phyloP scores from a whole-genome alignment of 2,797 vertebrate species.

The Acanthurus leucopareius region DNA sequence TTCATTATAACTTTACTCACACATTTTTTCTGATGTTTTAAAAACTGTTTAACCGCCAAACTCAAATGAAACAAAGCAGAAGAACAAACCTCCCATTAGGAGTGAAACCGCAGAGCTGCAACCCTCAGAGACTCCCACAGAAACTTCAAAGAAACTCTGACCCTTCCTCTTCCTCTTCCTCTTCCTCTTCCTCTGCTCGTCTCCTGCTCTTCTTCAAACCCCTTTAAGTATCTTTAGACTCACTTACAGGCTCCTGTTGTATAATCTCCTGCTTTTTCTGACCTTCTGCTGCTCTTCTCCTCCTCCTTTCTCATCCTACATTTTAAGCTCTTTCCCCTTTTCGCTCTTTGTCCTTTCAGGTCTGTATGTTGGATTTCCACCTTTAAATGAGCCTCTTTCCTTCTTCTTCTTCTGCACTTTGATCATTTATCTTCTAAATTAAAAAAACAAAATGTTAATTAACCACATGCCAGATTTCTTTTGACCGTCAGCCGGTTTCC shows the following conservation, averaged over 20 bases:
- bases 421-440: background rate
- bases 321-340: background rate
- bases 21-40: constrained; percentile 4
- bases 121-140: constrained; percentile 18
- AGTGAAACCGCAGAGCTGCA: constrained; percentile 10
- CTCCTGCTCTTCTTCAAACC: background rate
- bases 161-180: constrained; percentile 26
- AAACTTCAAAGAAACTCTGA: constrained; percentile 41
- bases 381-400: background rate
- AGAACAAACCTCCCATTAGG: constrained; percentile 30
- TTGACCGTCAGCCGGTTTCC: background rate
- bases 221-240: background rate
- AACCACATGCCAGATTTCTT: background rate
- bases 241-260: background rate
- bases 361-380: background rate
- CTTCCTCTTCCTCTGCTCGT: no score
- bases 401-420: background rate
- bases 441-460: background rate
- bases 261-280: background rate
- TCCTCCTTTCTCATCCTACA: background rate
- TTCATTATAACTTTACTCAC: background rate
- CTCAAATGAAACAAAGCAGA: constrained; percentile 13
- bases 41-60: constrained; percentile 12
- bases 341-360: background rate
- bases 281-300: background rate